A percentile compares a stretch with the other conserved stretches of the same genome.
Evolutionary conservation across 2,888 invertebrate genomes (phyloP).

Genomic region (Netelia melanura): DNA sequence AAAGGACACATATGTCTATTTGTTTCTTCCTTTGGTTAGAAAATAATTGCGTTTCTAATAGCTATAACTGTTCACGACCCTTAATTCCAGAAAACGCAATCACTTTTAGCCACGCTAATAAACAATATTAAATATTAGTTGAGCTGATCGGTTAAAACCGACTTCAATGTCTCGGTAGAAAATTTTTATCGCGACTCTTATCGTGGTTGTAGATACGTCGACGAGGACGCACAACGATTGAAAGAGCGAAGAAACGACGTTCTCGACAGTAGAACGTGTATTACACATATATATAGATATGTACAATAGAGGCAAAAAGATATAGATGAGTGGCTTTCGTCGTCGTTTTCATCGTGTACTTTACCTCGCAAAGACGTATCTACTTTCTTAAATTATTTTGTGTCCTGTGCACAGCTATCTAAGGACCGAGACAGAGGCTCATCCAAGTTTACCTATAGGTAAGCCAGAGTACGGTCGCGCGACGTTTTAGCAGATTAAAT

Average conservation of each 20-base stretch:
- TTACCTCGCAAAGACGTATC: constrained; percentile 65
- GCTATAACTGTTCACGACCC: not conserved
- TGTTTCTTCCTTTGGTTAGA: no score
- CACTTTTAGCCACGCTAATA: not conserved
- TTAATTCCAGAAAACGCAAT: not conserved
- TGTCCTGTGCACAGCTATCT: constrained; percentile 73
- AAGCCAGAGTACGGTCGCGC: constrained; percentile 71
- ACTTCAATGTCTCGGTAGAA: no score
- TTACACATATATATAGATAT: constrained; percentile 28
- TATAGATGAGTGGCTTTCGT: constrained; percentile 52
- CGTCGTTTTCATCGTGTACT: constrained; percentile 58
- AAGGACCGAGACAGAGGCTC: constrained; percentile 50
- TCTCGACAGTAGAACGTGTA: constrained; percentile 2
- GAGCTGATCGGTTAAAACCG: no score
- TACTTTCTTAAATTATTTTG: constrained; percentile 81
- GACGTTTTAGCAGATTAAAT: constrained; percentile 84
- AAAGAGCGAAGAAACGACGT: constrained; percentile 11
- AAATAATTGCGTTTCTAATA: not conserved
- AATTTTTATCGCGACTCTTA: no score
- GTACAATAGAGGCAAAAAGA: constrained; percentile 1
- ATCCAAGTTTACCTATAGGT: constrained; percentile 78
- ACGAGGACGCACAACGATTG: constrained; percentile 21
- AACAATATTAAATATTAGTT: no score
- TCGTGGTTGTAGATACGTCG: constrained; percentile 11
- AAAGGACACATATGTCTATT: no score